Percentiles rank a stretch among this genome's conserved stretches.
phyloP scores from a whole-genome alignment of 2,113 vertebrate genomes.

The Neogale vison region DNA sequence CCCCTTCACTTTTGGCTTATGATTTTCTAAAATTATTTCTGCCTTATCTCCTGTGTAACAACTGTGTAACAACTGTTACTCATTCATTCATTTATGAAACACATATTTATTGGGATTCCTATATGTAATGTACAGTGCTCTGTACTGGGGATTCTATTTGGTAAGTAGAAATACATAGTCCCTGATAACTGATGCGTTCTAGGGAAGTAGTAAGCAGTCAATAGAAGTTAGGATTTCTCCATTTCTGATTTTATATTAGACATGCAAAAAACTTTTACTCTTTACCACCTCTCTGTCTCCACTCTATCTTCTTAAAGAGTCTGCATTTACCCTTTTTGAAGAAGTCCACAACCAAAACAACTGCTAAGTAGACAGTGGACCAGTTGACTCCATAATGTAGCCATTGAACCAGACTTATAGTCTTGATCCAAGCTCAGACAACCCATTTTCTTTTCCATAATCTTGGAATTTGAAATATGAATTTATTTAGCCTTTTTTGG shows the following conservation, averaged over 20 bases:
- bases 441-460: background rate
- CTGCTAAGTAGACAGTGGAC: background rate
- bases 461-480: slow-evolving; percentile 13
- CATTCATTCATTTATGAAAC: slow-evolving; percentile 13
- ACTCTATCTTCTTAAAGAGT: background rate
- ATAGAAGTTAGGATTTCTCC: background rate
- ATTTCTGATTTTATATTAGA: background rate
- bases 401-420: background rate
- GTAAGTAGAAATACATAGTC: background rate
- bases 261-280: background rate
- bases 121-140: background rate
- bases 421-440: background rate
- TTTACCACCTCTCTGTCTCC: background rate
- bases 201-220: background rate
- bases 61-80: background rate
- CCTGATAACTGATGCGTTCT: background rate
- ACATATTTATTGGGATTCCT: background rate
- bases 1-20: background rate
- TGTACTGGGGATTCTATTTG: background rate
- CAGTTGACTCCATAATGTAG: background rate
- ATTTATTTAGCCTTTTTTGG: background rate
- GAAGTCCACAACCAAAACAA: background rate
- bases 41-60: background rate
- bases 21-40: slow-evolving; percentile 15
- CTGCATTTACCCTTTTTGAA: background rate